Evolutionary conservation across 1,140 invertebrate species (phyloP), one percentile per base, ranked within the genome.

Genomic region (Danaus melanippus): DNA sequence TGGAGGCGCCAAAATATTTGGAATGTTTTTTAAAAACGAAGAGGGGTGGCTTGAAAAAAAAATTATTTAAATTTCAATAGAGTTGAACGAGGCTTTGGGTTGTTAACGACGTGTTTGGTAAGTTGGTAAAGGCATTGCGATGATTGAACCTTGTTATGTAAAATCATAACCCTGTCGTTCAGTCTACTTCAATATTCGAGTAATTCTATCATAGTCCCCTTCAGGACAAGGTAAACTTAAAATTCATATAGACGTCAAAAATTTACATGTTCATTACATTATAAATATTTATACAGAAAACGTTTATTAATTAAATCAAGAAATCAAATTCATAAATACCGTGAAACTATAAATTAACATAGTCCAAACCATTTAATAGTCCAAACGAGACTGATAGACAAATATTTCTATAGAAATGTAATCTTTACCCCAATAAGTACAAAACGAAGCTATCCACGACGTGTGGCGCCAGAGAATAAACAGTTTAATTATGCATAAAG

Each of bases 401-500:
- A 72, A 73, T 65, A 73, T 58, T 79, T 77, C 69, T 53, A 49
- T 56, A 69, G 69, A 81, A 78, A 68, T 69, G 67, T 61, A 64
- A 64, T 70, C 55, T 69, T 70, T 70, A 74, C 67, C 72, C 64
- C 64, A 76, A 74, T 74, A 75, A 71, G 66, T 69, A 72, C 71
- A 67, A 74, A 68, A 69, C 66, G 61, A 75, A 78, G 71, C 74
- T 69, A 67, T 64, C 61, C 71, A 67, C 68, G 74, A 78, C 71
- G 76, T 67, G 67, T 75, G 80, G 74, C 83, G 83, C 83, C 80
- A 71, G 50, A 66, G 67, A 68, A 67, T 64, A 79, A 81, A 86
- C 76, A 83, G 41, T 76, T 80, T 78, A 80, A 84, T 81, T 75
- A 77, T 67, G 69, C 76, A 74, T 76, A 67, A 74, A 82, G 80